Conservation (phyloP, 2,888 invertebrate species). For the Bimastos eiseni region DNA sequence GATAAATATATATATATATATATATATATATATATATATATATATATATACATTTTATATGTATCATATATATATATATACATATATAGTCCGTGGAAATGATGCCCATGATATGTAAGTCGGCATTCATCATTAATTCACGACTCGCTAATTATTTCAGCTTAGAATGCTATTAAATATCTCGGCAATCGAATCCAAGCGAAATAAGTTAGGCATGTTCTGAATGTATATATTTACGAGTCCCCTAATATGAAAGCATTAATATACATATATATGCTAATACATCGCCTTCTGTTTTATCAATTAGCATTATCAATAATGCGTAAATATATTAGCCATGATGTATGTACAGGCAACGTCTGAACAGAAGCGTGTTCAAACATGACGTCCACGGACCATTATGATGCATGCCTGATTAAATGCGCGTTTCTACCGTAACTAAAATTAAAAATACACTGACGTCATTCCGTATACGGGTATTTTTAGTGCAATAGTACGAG, state of each 20-base stretch:
- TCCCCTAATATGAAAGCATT: not conserved
- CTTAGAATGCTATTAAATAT: constrained; percentile 13
- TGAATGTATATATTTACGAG: too few relatives aligned
- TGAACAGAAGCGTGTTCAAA: constrained; percentile 13
- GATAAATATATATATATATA: not conserved
- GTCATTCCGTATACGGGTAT: not conserved
- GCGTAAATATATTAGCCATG: constrained; percentile 13
- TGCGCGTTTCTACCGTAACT: not conserved
- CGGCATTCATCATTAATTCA: constrained; percentile 13
- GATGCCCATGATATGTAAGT: not conserved
- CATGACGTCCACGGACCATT: not conserved
- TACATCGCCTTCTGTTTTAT: not conserved
- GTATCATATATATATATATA: too few relatives aligned
- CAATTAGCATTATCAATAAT: constrained; percentile 13
- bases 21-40: not conserved
- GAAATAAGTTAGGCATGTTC: constrained; percentile 13
- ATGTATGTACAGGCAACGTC: not conserved
- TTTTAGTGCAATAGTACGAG: not conserved
- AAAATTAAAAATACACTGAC: not conserved
- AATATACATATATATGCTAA: not conserved
- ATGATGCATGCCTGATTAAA: constrained; percentile 6
- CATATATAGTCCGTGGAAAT: not conserved
- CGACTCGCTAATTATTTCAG: constrained; percentile 13
- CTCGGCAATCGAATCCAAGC: not conserved
- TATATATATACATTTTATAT: not conserved